Percentiles rank a stretch among this genome's conserved stretches.
phyloP scores from a whole-genome alignment of 2,797 vertebrate genomes.

The Hirundo rustica region DNA sequence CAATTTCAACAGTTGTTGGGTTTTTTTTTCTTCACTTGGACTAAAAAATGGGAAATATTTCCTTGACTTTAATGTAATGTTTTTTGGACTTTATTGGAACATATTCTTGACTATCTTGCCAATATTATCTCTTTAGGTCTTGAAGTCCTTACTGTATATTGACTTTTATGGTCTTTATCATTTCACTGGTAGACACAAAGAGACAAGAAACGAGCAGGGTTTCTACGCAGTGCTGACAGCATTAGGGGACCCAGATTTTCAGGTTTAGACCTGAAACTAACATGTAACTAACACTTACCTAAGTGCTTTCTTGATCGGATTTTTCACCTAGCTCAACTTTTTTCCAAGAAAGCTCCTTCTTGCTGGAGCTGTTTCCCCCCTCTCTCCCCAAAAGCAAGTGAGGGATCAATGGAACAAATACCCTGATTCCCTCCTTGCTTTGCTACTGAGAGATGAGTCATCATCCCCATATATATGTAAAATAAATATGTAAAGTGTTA shows the following conservation, averaged over 20 bases:
- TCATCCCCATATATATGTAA: neutral
- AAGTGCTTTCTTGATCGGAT: neutral
- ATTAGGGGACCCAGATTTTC: neutral
- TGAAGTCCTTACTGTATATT: neutral
- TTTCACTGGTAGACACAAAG: neutral
- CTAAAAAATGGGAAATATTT: neutral
- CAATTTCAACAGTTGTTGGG: neutral
- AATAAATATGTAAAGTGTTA: neutral
- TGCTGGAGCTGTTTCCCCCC: neutral
- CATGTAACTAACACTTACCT: neutral
- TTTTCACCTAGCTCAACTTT: neutral
- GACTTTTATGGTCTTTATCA: neutral
- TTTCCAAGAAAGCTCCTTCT: neutral
- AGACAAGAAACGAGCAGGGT: neutral
- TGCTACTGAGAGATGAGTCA: neutral
- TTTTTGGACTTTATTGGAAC: rapidly evolving
- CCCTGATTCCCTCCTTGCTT: neutral
- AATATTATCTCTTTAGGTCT: neutral
- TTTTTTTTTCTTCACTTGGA: neutral
- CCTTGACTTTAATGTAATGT: neutral
- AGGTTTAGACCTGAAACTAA: neutral
- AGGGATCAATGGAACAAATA: neutral
- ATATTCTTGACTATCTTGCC: neutral
- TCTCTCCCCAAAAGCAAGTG: neutral
- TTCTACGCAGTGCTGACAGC: neutral